phyloP scores from a whole-genome alignment of 2,797 vertebrate species.

The Bradypodion pumilum region DNA sequence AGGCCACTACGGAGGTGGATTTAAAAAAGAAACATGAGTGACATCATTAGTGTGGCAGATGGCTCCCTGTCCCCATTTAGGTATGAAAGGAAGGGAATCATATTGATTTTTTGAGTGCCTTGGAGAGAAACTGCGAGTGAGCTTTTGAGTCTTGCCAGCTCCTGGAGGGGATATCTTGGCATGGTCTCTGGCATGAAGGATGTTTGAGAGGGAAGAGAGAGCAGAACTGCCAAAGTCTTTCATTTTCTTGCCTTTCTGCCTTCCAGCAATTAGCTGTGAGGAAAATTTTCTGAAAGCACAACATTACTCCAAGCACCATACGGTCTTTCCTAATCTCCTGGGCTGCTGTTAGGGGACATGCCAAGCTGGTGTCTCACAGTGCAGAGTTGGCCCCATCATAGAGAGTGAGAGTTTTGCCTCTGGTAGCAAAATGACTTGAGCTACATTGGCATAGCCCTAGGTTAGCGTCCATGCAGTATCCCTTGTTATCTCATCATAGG shows the following conservation, averaged over 20 bases:
- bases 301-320: background rate
- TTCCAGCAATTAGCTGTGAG: background rate
- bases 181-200: background rate
- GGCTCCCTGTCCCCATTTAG: background rate
- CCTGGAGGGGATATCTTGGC: conserved; percentile 12
- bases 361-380: background rate
- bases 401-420: too few species aligned
- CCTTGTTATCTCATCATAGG: too few species aligned
- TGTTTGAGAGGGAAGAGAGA: background rate
- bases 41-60: conserved; percentile 7
- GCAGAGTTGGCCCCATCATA: background rate
- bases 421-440: too few species aligned
- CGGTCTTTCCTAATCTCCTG: background rate
- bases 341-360: too few species aligned
- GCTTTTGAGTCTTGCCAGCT: background rate
- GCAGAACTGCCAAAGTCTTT: background rate
- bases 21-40: background rate
- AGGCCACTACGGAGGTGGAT: background rate
- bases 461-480: too few species aligned
- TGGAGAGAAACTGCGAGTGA: background rate
- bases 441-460: too few species aligned
- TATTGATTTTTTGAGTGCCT: background rate
- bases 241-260: background rate
- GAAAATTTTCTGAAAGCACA: background rate
- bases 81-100: background rate